Conservation (phyloP, 2,113 vertebrate species). For the Phyllopteryx taeniolatus region DNA sequence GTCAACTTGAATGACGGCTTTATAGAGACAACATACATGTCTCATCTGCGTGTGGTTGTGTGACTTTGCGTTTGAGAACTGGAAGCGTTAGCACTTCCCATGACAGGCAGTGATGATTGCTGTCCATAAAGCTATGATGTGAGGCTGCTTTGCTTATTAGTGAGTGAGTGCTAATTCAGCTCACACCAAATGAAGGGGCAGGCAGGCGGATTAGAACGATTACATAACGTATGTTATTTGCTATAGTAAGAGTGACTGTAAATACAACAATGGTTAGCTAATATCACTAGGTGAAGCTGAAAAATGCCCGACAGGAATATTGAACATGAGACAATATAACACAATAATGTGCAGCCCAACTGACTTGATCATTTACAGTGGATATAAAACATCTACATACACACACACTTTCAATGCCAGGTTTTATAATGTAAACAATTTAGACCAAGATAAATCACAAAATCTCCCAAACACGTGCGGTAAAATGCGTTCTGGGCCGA, state of each 20-base stretch:
- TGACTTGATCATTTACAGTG: neutral
- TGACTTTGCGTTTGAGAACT: conserved; percentile 24
- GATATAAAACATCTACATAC: neutral
- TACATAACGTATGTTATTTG: conserved; percentile 39
- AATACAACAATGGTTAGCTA: conserved; percentile 20
- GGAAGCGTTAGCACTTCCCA: conserved; percentile 49
- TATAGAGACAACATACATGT: conserved; percentile 44
- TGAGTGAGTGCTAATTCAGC: conserved; percentile 41
- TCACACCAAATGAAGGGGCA: conserved; percentile 37
- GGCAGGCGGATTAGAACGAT: conserved; percentile 35
- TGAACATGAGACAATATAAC: neutral
- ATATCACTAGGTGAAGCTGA: neutral
- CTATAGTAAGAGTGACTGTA: conserved; percentile 21
- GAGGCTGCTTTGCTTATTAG: conserved; percentile 48
- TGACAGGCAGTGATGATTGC: conserved; percentile 31
- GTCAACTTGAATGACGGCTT: conserved; percentile 62
- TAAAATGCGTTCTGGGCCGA: too few relatives aligned
- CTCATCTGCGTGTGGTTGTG: conserved; percentile 50
- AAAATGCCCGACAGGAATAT: neutral
- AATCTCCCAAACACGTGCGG: too few relatives aligned
- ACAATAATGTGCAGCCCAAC: neutral
- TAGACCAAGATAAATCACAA: too few relatives aligned
- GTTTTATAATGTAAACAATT: neutral
- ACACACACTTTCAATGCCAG: neutral
- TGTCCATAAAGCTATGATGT: conserved; percentile 54